Conservation (phyloP, 2,888 invertebrate species). For the Deilephila elpenor region DNA sequence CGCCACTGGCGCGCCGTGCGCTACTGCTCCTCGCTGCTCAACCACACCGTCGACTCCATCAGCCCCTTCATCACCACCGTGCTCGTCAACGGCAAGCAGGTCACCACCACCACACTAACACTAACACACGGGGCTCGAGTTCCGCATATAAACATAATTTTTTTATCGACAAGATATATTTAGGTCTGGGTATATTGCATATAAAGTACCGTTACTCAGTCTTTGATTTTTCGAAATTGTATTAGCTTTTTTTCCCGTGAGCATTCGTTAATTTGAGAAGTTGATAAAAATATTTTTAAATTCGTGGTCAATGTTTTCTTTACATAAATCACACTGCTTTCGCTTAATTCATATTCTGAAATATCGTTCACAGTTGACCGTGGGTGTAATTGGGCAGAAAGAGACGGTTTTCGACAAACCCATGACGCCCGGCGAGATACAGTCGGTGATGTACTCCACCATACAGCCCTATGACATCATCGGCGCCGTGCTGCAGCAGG, state of each 20-base stretch:
- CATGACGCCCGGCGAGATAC: conserved; percentile 97
- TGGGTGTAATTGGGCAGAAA: conserved; percentile 96
- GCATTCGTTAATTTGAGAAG: no score
- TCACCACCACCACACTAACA: conserved; percentile 54
- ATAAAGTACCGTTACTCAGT: no score
- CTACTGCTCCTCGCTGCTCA: conserved; percentile 96
- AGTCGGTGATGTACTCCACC: conserved; percentile 94
- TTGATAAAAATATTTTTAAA: no score
- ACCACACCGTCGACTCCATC: conserved; percentile 98
- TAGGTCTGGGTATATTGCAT: no score
- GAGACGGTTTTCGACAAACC: conserved; percentile 99
- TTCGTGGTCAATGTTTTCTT: neutral
- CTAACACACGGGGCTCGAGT: neutral
- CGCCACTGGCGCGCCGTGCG: conserved; percentile 97
- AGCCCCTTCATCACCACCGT: conserved; percentile 99
- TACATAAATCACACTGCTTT: neutral
- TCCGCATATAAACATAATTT: neutral
- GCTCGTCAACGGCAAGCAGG: conserved; percentile 98
- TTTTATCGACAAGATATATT: no score
- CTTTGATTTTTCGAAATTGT: no score
- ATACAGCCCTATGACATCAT: conserved; percentile 96
- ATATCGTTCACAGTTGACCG: conserved; percentile 87
- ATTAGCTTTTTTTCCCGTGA: no score
- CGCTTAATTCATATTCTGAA: neutral
- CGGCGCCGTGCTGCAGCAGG: conserved; percentile 97